phyloP scores from a whole-genome alignment of 2,113 vertebrate genomes.

The Pogonocichla stellata region DNA sequence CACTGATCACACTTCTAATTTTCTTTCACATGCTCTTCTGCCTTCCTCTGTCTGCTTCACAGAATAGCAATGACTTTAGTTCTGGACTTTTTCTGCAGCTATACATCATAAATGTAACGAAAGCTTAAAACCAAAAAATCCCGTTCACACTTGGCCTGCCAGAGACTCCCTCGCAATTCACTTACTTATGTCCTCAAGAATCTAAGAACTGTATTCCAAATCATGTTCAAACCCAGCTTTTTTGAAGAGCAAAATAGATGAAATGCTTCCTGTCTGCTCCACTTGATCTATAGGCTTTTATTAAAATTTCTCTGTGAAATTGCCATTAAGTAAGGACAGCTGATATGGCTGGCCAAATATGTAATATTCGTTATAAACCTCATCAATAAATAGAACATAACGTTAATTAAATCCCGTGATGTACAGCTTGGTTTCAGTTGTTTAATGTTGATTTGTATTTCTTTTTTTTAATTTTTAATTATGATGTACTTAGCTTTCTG shows the following conservation, averaged over 20 bases:
- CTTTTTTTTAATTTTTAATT: background rate
- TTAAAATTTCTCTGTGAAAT: background rate
- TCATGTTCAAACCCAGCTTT: background rate
- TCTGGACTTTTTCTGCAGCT: background rate
- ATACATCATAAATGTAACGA: background rate
- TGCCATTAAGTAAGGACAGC: background rate
- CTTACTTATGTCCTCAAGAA: background rate
- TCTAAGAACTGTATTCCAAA: background rate
- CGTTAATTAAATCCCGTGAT: background rate
- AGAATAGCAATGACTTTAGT: background rate
- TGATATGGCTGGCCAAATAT: background rate
- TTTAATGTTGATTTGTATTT: background rate
- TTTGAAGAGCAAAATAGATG: background rate
- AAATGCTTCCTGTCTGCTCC: background rate
- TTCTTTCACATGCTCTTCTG: constrained; percentile 7
- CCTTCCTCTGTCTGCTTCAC: background rate
- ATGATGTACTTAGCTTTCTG: background rate
- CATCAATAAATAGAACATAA: background rate
- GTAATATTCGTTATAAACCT: background rate
- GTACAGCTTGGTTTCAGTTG: background rate
- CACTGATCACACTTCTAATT: background rate
- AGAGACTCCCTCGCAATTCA: background rate
- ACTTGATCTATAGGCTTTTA: background rate
- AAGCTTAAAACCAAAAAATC: background rate
- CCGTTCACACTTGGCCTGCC: background rate